These are phyloP conservation scores for Limosa lapponica DNA, from an alignment of 2,797 vertebrate species.

Conservation along the genomic window DNA sequence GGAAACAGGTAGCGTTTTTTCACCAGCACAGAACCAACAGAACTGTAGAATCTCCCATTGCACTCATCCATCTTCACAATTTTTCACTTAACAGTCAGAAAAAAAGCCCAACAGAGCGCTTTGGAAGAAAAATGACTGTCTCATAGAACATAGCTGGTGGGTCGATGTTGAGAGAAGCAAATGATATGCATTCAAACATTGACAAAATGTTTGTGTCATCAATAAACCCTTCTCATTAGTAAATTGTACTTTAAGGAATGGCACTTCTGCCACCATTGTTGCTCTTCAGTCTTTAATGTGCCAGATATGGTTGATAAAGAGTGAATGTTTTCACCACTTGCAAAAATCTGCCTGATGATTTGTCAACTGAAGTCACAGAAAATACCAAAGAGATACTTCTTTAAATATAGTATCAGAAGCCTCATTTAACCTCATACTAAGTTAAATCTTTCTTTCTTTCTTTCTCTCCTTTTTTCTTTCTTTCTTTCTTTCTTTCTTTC, in stretches of 20 bases:
- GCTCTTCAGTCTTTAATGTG: not conserved
- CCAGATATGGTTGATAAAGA: not conserved
- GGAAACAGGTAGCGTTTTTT: not conserved
- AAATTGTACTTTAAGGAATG: slow-evolving; percentile 6
- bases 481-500: no score
- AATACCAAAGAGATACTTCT: not conserved
- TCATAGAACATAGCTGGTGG: not conserved
- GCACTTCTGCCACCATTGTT: not conserved
- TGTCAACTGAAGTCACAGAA: not conserved
- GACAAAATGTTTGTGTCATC: slow-evolving; percentile 18
- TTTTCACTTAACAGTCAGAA: not conserved
- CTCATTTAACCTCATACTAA: not conserved
- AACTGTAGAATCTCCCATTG: not conserved
- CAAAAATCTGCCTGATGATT: not conserved
- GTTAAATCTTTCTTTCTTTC: not conserved
- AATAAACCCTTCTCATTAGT: slow-evolving; percentile 3
- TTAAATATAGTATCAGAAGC: not conserved
- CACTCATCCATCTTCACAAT: slow-evolving; percentile 18
- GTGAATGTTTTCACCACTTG: not conserved
- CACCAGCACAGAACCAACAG: not conserved
- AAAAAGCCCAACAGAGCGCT: not conserved
- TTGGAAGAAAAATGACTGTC: not conserved
- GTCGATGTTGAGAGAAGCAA: slow-evolving; percentile 2
- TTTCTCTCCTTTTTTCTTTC: not conserved
- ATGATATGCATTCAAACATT: slow-evolving; percentile 9